Percentiles rank a stretch among this genome's conserved stretches.
Evolutionary conservation across 2,888 invertebrate genomes (phyloP).

Genomic region (Eubasilissa splendida): DNA sequence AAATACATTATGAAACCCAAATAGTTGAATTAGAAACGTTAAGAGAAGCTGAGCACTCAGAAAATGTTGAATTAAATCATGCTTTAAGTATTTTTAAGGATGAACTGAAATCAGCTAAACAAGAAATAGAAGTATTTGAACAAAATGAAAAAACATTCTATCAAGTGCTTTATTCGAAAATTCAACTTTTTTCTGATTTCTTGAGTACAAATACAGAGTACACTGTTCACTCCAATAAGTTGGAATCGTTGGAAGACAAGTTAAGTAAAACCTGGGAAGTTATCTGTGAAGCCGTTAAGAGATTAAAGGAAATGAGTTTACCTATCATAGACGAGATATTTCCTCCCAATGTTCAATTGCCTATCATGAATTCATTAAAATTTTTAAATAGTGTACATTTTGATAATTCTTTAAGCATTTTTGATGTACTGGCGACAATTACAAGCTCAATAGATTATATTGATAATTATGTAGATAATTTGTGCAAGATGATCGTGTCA

Average conservation of each 20-base stretch:
- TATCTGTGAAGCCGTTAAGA: constrained; percentile 19
- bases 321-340: constrained; percentile 9
- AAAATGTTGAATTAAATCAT: constrained; percentile 2
- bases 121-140: background rate
- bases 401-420: background rate
- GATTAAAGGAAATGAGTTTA: constrained; percentile 21
- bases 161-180: constrained; percentile 6
- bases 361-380: constrained; percentile 15
- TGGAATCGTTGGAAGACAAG: constrained; percentile 6
- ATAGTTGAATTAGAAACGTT: constrained; percentile 12
- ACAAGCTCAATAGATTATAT: constrained; percentile 15
- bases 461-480: constrained; percentile 22
- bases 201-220: background rate
- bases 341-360: constrained; percentile 2
- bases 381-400: constrained; percentile 14
- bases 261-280: constrained; percentile 23
- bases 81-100: background rate
- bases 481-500: constrained; percentile 20
- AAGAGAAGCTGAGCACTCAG: background rate
- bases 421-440: constrained; percentile 2
- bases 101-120: background rate
- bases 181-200: constrained; percentile 17
- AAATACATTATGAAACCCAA: constrained; percentile 13
- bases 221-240: background rate
- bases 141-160: constrained; percentile 21